Percentiles rank a stretch among this genome's conserved stretches.
Evolutionary conservation across 2,797 vertebrate species (phyloP).

Genomic region (Hyperoplus immaculatus): DNA sequence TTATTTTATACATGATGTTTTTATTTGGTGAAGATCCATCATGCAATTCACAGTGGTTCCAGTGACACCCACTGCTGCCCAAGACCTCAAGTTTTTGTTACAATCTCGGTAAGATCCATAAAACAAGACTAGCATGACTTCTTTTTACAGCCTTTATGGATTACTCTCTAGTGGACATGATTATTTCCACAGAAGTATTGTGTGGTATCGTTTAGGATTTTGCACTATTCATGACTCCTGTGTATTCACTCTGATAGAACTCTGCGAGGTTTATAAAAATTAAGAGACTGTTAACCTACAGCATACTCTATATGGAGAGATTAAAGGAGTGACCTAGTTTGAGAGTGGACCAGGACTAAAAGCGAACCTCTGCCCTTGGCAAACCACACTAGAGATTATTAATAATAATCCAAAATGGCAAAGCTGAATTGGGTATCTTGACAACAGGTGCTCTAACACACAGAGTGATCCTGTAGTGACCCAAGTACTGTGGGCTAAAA

Average conservation of each 20-base stretch:
- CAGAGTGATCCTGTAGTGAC: constrained; percentile 43
- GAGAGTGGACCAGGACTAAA: constrained; percentile 77
- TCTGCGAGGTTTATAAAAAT: constrained; percentile 67
- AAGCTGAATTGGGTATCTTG: constrained; percentile 71
- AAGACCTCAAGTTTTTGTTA: not conserved
- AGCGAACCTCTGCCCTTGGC: constrained; percentile 78
- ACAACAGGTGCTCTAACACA: constrained; percentile 70
- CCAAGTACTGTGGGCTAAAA: constrained; percentile 22
- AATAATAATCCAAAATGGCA: constrained; percentile 82
- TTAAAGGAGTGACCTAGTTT: constrained; percentile 82
- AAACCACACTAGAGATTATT: constrained; percentile 80
- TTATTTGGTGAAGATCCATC: too few relatives aligned
- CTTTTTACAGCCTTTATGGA: constrained; percentile 1
- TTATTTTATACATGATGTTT: too few relatives aligned
- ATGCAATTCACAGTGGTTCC: too few relatives aligned
- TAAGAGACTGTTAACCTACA: constrained; percentile 70
- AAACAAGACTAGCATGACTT: not conserved
- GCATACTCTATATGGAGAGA: constrained; percentile 71
- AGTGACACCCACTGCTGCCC: not conserved
- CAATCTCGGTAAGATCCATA: not conserved
- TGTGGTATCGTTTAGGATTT: constrained; percentile 35
- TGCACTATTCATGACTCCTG: constrained; percentile 34
- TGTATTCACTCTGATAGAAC: constrained; percentile 32
- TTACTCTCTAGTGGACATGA: not conserved
- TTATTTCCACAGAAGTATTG: constrained; percentile 10